phyloP scores from a whole-genome alignment of 2,797 vertebrate species.

The Phrynocephalus guinanensis region DNA sequence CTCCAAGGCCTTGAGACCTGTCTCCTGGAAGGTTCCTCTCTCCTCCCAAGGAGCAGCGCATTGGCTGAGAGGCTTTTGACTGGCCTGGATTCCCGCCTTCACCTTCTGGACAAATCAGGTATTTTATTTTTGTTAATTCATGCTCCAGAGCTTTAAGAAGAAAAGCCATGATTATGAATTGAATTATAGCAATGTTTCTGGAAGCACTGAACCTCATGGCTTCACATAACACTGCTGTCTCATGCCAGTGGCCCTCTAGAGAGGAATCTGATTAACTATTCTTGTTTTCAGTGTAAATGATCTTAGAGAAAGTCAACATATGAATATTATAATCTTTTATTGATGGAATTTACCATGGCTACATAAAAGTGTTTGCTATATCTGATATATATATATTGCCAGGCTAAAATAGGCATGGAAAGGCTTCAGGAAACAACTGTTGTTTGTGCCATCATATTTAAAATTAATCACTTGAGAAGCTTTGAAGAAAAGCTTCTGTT shows the following conservation, averaged over 20 bases:
- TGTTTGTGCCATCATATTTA: slow-evolving; percentile 36
- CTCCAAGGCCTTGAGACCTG: too few species aligned
- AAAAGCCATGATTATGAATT: slow-evolving; percentile 48
- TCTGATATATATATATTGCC: neutral
- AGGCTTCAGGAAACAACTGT: neutral
- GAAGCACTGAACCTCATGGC: slow-evolving; percentile 22
- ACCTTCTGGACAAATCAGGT: neutral
- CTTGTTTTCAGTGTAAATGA: slow-evolving; percentile 55
- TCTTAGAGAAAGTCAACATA: slow-evolving; percentile 39
- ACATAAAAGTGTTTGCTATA: slow-evolving; percentile 28
- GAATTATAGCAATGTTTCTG: slow-evolving; percentile 43
- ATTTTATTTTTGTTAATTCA: neutral
- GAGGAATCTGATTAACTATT: slow-evolving; percentile 54
- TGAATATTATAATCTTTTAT: slow-evolving; percentile 44
- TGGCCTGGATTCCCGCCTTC: neutral
- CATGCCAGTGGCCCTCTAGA: slow-evolving; percentile 57
- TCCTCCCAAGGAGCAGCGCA: too few species aligned
- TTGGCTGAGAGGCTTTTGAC: too few species aligned
- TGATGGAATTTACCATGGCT: slow-evolving; percentile 31
- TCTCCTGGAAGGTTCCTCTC: too few species aligned
- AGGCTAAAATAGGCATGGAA: slow-evolving; percentile 15
- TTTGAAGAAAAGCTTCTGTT: neutral
- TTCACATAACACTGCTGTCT: slow-evolving; percentile 39
- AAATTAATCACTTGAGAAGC: slow-evolving; percentile 37
- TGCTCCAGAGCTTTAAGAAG: slow-evolving; percentile 39